Base-by-base conservation (phyloP, 2,797 vertebrate genomes). In the Mus caroli region DNA sequence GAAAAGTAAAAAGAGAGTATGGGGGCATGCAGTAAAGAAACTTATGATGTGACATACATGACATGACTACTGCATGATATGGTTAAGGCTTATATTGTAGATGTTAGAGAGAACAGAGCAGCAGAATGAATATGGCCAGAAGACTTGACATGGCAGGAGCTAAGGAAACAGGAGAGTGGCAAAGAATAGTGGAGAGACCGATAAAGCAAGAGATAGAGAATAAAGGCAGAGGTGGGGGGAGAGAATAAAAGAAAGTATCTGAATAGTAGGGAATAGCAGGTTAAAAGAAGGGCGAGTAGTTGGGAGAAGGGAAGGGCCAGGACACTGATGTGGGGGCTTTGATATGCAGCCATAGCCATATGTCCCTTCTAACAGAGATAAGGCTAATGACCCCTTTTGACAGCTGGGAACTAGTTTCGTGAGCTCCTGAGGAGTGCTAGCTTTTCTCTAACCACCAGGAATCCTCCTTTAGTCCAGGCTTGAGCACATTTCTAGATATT, bases 221-320 rank as follows among this genome's bases (percentile, higher is more conserved):
- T 8, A 8, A 56, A 20, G 4, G 31, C 1, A 12, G 5, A 5
- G 43, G 46, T 46, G 50, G 43, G 1, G 26, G 46, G 12, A 1
- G 0, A 17, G 15, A 28, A 34, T 12, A 14, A 6, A 17, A 10
- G 4, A 22, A 11, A n/a, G 31, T 0, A 5, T 46, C 37, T 40
- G n/a, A 60, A 28, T 24, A 67, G 31, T 9, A n/a, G 54, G 13
- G 13, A 64, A 7, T 34, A 82, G 8, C 7, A 10, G 26, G 43
- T n/a, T 20, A 22, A n/a, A 50, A 22, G 28, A 85, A 50, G 43
- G 10, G 40, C 22, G 17, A 34, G 43, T n/a, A 9, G 43, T 43
- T 84, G 40, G 9, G 6, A 17, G 28, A 1, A 22, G 2, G 40
- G 37, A 64, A 64, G 40, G 40, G 26, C 43, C 37, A 85, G 83